Conservation (phyloP, 2,113 vertebrate genomes). For the Herpetotheres cachinnans region DNA sequence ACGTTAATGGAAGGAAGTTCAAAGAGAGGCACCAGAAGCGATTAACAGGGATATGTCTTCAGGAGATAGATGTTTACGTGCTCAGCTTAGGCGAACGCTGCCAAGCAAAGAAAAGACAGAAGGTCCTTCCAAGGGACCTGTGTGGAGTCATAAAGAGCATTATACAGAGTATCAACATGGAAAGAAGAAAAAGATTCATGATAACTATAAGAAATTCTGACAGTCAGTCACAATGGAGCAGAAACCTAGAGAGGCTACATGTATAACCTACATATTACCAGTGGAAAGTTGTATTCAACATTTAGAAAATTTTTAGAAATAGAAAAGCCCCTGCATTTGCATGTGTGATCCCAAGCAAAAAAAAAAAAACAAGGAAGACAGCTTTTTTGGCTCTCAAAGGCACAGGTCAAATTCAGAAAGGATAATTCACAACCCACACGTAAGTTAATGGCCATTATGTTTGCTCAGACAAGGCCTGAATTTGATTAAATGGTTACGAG, state of each 20-base stretch:
- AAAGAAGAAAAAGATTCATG: background rate
- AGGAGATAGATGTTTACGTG: slow-evolving; percentile 11
- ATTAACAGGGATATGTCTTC: slow-evolving; percentile 14
- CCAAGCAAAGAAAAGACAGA: slow-evolving; percentile 8
- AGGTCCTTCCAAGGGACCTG: background rate
- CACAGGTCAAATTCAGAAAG: background rate
- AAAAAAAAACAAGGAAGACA: background rate
- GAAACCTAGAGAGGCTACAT: background rate
- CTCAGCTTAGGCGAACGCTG: background rate
- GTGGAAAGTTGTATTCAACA: background rate
- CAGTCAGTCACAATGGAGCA: background rate
- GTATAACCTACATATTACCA: background rate
- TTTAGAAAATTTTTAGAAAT: background rate
- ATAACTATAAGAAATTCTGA: background rate
- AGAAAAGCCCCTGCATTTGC: background rate
- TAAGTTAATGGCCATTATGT: slow-evolving; percentile 18
- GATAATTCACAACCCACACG: background rate
- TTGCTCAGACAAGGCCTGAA: slow-evolving; percentile 36
- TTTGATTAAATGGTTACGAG: slow-evolving; percentile 33
- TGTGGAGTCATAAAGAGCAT: background rate
- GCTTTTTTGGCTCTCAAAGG: background rate
- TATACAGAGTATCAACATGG: background rate
- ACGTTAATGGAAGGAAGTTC: background rate
- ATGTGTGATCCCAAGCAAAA: background rate
- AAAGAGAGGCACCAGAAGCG: slow-evolving; percentile 12